Base-by-base conservation (phyloP, 92 coral and sea anemone genomes). In the Umimayanthus kanabou region DNA sequence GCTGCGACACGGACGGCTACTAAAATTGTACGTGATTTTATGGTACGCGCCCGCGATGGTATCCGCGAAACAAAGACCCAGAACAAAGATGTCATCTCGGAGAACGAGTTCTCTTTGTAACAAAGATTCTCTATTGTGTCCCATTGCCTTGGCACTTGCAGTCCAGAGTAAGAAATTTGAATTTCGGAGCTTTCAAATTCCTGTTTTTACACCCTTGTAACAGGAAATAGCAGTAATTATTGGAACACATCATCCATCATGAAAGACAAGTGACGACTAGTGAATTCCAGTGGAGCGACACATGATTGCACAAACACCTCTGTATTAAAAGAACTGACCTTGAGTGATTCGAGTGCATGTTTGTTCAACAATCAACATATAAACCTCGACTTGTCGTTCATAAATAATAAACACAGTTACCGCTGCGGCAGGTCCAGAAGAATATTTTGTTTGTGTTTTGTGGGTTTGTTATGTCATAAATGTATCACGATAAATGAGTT, bases 221-320 rank as follows among this genome's bases (percentile, higher is more conserved):
- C 82, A 78, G 82, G 82, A 78, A 78, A 78, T 78, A 18, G 82
- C 20, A 28, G 26, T 29, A 78, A 78, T 50, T 78, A 45, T 47
- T 39, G 61, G 20, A 11, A 78, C 82, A 78, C 82, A 25, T 49
- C 82, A 45, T 43, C 82, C 58, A 78, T 50, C 67, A n/a, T 15
- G 65, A 11, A 11, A 49, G 66, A 49, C 66, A 29, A 78, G 82
- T 50, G 82, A 78, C 22, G 82, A 78, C 47, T 25, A 78, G 7
- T 28, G 82, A 49, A 50, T 78, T 22, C 80, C 80, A 77, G 80
- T 28, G 29, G 80, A 26, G 80, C 13, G 73, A 67, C 76, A 61
- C 69, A 20, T 4, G 69, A 8, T 30, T 39, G 14, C 50, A 28
- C 28, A 40, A 75, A 37, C 26, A 42, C 53, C n/a, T n/a, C 81